Conservation (phyloP, 2,888 invertebrate genomes). For the Arge pagana region DNA sequence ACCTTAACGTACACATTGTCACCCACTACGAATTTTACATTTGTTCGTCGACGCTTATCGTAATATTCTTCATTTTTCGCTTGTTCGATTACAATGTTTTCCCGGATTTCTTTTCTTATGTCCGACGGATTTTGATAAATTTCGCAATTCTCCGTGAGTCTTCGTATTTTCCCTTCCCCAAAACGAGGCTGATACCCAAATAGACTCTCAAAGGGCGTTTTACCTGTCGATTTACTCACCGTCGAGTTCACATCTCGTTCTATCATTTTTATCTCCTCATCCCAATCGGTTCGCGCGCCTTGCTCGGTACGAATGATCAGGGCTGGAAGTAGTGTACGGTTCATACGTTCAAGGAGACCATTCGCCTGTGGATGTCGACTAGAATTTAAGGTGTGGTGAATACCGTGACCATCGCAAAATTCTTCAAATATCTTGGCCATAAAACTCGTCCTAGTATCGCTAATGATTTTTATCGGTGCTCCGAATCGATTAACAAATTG, state of each 20-base stretch:
- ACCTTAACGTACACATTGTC: constrained; percentile 20
- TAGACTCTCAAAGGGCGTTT: constrained; percentile 28
- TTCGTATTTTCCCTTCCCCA: constrained; percentile 6
- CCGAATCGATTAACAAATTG: background rate
- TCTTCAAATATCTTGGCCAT: constrained; percentile 17
- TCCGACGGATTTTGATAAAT: background rate
- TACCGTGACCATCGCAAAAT: constrained; percentile 27
- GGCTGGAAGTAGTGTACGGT: constrained; percentile 15
- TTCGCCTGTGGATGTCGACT: constrained; percentile 34
- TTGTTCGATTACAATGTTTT: constrained; percentile 13
- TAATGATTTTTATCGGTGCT: constrained; percentile 18
- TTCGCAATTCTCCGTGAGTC: background rate
- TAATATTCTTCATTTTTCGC: constrained; percentile 10
- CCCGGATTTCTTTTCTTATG: constrained; percentile 2
- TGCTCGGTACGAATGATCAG: background rate
- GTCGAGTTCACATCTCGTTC: constrained; percentile 30
- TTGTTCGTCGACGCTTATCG: constrained; percentile 7
- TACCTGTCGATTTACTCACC: constrained; percentile 24
- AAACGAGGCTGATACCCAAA: constrained; percentile 29
- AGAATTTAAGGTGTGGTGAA: constrained; percentile 25
- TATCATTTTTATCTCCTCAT: constrained; percentile 15
- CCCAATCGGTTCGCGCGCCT: constrained; percentile 17
- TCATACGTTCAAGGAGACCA: constrained; percentile 26
- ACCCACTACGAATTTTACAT: constrained; percentile 12
- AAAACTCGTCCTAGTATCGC: constrained; percentile 28